These are phyloP conservation scores for Solea senegalensis DNA, from an alignment of 2,113 vertebrate genomes.

Conservation along the genomic window DNA sequence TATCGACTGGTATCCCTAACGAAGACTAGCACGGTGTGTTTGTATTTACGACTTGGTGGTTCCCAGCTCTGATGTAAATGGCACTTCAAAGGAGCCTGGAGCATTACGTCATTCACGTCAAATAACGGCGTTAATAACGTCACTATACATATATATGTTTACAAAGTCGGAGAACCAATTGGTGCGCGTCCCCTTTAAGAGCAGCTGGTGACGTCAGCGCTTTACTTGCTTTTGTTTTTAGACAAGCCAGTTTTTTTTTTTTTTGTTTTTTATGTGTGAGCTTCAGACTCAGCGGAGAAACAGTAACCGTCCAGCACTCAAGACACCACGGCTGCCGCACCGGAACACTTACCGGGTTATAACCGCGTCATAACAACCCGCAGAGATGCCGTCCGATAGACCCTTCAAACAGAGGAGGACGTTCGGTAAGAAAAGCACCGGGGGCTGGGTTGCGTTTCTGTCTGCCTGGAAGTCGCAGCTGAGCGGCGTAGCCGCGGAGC, in stretches of 20 bases:
- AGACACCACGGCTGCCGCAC: neutral
- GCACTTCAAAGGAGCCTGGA: too few species aligned
- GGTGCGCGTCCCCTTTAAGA: conserved; percentile 67
- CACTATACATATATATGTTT: too few species aligned
- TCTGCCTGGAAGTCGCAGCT: neutral
- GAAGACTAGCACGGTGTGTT: too few species aligned
- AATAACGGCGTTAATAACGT: too few species aligned
- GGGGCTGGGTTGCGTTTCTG: neutral
- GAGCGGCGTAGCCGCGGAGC: neutral
- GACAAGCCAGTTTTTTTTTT: conserved; percentile 43
- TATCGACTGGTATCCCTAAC: too few species aligned
- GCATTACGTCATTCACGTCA: too few species aligned
- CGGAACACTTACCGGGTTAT: neutral
- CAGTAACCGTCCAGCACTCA: neutral
- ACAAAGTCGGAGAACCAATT: neutral
- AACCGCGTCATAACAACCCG: neutral
- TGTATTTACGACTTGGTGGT: too few species aligned
- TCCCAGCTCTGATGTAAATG: too few species aligned
- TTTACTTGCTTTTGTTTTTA: conserved; percentile 68
- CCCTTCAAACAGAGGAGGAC: conserved; percentile 93
- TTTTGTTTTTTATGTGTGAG: neutral
- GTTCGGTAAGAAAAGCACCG: conserved; percentile 83
- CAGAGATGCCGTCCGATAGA: conserved; percentile 90
- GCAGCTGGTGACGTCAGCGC: conserved; percentile 70
- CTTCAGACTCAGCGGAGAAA: conserved; percentile 28